These are phyloP conservation scores for Campoplex capitator DNA, from an alignment of 2,888 invertebrate genomes.

Conservation along the genomic window DNA sequence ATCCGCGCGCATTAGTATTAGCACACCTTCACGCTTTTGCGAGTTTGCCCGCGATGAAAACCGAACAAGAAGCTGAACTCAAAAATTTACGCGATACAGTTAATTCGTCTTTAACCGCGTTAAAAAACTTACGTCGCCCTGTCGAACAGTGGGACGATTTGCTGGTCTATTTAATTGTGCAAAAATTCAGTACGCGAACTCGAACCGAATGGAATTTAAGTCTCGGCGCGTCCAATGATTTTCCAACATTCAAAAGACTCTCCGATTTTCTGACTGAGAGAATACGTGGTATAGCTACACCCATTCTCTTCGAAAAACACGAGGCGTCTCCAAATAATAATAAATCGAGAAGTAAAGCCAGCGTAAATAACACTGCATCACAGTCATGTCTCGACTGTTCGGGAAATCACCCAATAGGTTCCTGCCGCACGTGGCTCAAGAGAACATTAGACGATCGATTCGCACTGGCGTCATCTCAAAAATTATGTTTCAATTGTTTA, in stretches of 20 bases:
- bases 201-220: background rate
- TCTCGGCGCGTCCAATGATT: background rate
- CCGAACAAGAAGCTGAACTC: slow-evolving; percentile 1
- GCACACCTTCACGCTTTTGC: background rate
- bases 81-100: slow-evolving; percentile 24
- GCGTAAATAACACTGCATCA: background rate
- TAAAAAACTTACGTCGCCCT: slow-evolving; percentile 30
- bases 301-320: background rate
- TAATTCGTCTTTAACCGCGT: background rate
- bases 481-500: slow-evolving; percentile 65
- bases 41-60: background rate
- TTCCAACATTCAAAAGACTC: background rate
- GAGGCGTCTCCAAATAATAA: too few species aligned
- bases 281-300: slow-evolving; percentile 11
- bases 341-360: background rate
- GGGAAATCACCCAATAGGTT: slow-evolving; percentile 8
- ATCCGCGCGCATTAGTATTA: background rate
- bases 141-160: slow-evolving; percentile 33
- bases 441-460: slow-evolving; percentile 14
- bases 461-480: background rate
- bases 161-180: background rate
- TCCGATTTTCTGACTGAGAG: slow-evolving; percentile 22
- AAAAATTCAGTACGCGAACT: too few species aligned
- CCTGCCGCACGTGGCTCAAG: slow-evolving; percentile 16
- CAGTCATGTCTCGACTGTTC: slow-evolving; percentile 22